A percentile compares a stretch with the other conserved stretches of the same genome.
phyloP scores from a whole-genome alignment of 2,797 vertebrate genomes.

The Tadarida brasiliensis region DNA sequence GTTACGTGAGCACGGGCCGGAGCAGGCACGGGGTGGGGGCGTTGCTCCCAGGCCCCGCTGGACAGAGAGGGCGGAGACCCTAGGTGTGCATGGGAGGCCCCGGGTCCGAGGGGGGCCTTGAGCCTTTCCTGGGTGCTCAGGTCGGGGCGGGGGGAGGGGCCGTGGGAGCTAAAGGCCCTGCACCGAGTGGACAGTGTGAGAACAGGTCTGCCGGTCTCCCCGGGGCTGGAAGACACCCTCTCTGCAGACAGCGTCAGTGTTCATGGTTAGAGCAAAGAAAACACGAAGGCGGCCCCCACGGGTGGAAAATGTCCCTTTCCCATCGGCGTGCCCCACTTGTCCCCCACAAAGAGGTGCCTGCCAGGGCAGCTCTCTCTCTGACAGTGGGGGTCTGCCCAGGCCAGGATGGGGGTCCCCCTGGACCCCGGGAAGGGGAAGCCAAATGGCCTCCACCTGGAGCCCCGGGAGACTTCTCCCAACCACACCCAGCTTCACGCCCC shows the following conservation, averaged over 20 bases:
- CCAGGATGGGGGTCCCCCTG: neutral
- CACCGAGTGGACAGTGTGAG: neutral
- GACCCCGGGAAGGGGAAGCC: neutral
- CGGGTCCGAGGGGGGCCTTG: neutral
- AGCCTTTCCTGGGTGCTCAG: conserved; percentile 16
- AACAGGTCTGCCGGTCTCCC: neutral
- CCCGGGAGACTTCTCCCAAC: neutral
- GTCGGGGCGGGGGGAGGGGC: neutral
- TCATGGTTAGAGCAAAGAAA: neutral
- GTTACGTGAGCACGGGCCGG: conserved; percentile 82
- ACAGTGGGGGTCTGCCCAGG: neutral
- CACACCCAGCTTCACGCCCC: neutral
- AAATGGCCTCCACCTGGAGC: neutral
- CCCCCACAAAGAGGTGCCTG: neutral
- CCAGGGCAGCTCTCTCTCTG: neutral
- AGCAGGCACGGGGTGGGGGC: neutral
- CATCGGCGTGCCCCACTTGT: neutral
- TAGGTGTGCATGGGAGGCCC: neutral
- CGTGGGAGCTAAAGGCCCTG: neutral
- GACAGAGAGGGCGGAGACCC: neutral
- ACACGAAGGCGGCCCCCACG: neutral
- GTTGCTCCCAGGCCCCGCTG: neutral
- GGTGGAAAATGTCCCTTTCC: neutral
- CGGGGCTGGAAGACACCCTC: neutral
- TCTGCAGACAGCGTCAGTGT: neutral